Evolutionary conservation across 2,113 vertebrate genomes (phyloP).

Genomic region (Acrocephalus kingi): DNA sequence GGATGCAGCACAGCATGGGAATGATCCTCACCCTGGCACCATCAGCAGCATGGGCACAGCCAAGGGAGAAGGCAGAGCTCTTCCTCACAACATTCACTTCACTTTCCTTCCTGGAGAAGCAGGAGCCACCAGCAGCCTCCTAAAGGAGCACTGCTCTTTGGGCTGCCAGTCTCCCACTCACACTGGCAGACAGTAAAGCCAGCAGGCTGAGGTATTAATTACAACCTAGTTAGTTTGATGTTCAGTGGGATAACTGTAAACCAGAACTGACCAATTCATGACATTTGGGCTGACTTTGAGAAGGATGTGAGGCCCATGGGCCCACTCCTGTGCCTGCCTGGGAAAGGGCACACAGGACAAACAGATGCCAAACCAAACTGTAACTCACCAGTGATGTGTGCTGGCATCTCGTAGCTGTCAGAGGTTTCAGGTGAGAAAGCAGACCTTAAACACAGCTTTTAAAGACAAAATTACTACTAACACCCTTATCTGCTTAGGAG

Average conservation of each 20-base stretch:
- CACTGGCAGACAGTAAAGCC: neutral
- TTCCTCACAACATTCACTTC: neutral
- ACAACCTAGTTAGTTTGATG: accelerated
- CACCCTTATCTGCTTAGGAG: neutral
- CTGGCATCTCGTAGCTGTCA: neutral
- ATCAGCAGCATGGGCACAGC: neutral
- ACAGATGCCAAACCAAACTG: neutral
- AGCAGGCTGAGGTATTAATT: neutral
- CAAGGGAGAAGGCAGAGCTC: neutral
- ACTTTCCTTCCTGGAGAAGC: neutral
- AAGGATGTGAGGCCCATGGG: accelerated
- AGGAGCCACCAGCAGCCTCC: neutral
- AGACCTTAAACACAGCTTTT: neutral
- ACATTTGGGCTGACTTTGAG: neutral
- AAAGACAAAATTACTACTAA: neutral
- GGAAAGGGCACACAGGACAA: neutral
- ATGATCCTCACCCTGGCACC: neutral
- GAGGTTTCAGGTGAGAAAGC: neutral
- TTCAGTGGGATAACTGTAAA: neutral
- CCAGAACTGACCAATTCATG: neutral
- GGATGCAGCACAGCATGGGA: neutral
- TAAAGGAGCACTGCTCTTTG: neutral
- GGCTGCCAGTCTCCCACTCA: neutral
- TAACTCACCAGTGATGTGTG: neutral
- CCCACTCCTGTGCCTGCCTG: neutral